Percentiles rank a stretch among this genome's conserved stretches.
These are phyloP conservation scores for Strigamia transsilvanica DNA, from an alignment of 2,888 invertebrate genomes.

Conservation along the genomic window DNA sequence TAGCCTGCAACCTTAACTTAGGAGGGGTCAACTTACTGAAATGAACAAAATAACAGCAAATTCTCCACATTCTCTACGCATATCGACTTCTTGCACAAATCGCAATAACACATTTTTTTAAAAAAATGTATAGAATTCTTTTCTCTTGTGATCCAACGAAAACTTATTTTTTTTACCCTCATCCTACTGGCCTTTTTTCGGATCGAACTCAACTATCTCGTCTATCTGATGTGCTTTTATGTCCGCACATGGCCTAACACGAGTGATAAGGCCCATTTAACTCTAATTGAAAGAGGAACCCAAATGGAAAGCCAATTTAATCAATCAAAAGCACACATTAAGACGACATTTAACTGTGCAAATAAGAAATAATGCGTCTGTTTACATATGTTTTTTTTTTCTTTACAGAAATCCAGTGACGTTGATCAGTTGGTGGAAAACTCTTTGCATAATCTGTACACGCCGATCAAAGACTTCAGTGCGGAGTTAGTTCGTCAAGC, in stretches of 20 bases:
- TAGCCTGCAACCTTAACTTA: slow-evolving; percentile 15
- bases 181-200: not conserved
- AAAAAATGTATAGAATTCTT: not conserved
- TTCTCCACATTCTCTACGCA: slow-evolving; percentile 23
- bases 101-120: not conserved
- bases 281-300: slow-evolving; percentile 16
- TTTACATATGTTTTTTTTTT: slow-evolving; percentile 12
- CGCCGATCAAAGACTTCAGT: not conserved
- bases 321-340: not conserved
- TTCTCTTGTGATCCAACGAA: not conserved
- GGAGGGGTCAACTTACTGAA: not conserved
- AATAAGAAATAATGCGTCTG: not conserved
- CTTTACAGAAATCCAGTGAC: slow-evolving; percentile 32
- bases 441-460: slow-evolving; percentile 51
- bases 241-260: slow-evolving; percentile 20
- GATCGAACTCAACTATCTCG: not conserved
- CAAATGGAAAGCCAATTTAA: not conserved
- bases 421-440: slow-evolving; percentile 53
- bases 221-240: slow-evolving; percentile 12
- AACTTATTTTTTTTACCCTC: not conserved
- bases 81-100: not conserved
- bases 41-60: slow-evolving; percentile 32
- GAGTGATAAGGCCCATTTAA: slow-evolving; percentile 1
- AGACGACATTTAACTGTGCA: not conserved
- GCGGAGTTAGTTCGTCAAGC: slow-evolving; percentile 71